These are phyloP conservation scores for Varanus komodoensis DNA, from an alignment of 2,113 vertebrate genomes.

Conservation along the genomic window DNA sequence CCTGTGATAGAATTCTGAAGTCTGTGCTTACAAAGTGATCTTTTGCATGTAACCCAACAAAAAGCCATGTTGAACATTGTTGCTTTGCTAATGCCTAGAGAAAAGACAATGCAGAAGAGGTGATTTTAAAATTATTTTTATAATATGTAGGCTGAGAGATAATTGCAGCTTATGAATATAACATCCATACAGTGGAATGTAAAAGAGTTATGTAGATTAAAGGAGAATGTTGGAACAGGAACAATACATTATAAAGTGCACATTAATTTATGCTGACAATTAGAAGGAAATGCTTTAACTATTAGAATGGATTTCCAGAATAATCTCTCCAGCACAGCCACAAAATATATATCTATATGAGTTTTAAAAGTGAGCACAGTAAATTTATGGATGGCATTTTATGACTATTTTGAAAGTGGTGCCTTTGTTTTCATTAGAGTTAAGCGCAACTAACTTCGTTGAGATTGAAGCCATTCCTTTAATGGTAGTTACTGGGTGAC, in stretches of 20 bases:
- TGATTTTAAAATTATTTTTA: background rate
- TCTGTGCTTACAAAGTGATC: background rate
- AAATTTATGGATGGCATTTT: conserved; percentile 6
- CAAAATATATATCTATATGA: background rate
- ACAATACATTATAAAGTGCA: conserved; percentile 28
- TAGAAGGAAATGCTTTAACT: conserved; percentile 1
- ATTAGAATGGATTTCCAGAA: conserved; percentile 14
- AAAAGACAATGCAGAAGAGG: background rate
- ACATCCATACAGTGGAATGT: conserved; percentile 17
- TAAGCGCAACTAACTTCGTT: conserved; percentile 12
- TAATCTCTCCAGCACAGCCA: conserved; percentile 2
- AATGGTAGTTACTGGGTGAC: background rate
- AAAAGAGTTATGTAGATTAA: conserved; percentile 14
- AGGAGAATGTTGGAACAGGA: conserved; percentile 21
- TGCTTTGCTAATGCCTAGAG: background rate
- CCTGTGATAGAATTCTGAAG: background rate
- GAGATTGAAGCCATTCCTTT: conserved; percentile 4
- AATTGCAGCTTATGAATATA: conserved; percentile 20
- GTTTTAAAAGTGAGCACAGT: conserved; percentile 14
- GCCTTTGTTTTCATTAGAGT: conserved; percentile 22
- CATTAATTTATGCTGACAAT: conserved; percentile 21
- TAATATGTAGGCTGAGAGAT: conserved; percentile 15
- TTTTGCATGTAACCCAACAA: background rate
- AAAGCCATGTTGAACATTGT: background rate
- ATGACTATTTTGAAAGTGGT: background rate